Conservation (phyloP, 53 echinoderm and acorn worm species). For the Patiria pectinifera region DNA sequence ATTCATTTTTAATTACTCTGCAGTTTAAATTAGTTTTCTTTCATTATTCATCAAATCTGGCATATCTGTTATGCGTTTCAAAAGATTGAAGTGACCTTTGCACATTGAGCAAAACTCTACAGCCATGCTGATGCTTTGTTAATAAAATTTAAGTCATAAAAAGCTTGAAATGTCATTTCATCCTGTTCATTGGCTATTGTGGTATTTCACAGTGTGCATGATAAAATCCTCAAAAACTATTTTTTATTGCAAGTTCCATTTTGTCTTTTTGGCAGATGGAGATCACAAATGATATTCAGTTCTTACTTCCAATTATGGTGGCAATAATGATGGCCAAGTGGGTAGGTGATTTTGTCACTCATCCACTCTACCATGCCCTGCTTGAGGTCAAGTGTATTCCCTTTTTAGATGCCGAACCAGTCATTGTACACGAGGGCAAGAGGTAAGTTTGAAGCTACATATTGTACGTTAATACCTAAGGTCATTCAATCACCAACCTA, state of each 20-base stretch:
- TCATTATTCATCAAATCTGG: no score
- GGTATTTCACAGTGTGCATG: no score
- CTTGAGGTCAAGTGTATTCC: conserved; percentile 97
- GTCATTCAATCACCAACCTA: not conserved
- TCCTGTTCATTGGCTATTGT: no score
- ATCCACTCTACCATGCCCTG: conserved; percentile 95
- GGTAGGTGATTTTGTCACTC: conserved; percentile 97
- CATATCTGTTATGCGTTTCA: no score
- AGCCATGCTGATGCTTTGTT: no score
- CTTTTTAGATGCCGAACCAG: conserved; percentile 94
- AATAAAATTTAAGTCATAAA: no score
- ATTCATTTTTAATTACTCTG: no score
- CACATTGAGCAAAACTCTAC: no score
- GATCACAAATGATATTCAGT: conserved; percentile 99
- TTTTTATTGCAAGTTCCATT: not conserved
- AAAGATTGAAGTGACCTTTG: no score
- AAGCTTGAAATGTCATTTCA: no score
- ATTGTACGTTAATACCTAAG: not conserved
- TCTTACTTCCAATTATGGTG: conserved; percentile 97
- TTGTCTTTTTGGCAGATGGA: conserved; percentile 77
- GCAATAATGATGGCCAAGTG: conserved; percentile 99
- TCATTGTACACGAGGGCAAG: conserved; percentile 90
- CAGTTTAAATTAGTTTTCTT: no score
- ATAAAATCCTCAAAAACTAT: not conserved
- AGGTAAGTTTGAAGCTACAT: conserved; percentile 70